phyloP scores from a whole-genome alignment of 2,113 vertebrate species.

The Sturnus vulgaris region DNA sequence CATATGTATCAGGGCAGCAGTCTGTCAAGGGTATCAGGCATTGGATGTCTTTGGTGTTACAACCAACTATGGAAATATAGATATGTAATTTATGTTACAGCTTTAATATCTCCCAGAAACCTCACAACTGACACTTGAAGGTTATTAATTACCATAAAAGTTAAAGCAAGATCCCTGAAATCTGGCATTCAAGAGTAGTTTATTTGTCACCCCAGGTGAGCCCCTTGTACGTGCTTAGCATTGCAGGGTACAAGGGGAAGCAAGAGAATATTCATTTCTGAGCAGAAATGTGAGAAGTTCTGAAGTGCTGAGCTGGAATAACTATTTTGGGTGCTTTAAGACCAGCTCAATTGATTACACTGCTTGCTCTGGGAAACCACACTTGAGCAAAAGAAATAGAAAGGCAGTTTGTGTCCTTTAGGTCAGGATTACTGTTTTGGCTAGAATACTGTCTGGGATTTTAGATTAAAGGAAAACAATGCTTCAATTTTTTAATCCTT shows the following conservation, averaged over 20 bases:
- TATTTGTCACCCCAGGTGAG: neutral
- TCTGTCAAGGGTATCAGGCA: neutral
- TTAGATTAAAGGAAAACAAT: neutral
- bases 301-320: neutral
- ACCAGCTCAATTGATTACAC: neutral
- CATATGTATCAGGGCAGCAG: rapidly evolving
- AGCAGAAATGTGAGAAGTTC: neutral
- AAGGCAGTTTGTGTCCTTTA: neutral
- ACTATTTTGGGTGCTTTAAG: neutral
- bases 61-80: neutral
- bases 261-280: neutral
- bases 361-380: neutral
- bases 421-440: neutral
- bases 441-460: neutral
- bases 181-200: neutral
- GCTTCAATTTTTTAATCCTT: neutral
- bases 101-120: neutral
- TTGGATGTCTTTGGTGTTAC: neutral
- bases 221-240: rapidly evolving
- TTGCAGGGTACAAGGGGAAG: neutral
- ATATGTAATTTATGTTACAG: neutral
- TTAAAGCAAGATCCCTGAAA: neutral
- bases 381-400: neutral
- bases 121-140: neutral
- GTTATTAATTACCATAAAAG: neutral